A percentile compares a stretch with the other conserved stretches of the same genome.
These are phyloP conservation scores for Chrysotoxum bicinctum DNA, from an alignment of 2,888 invertebrate species.

Conservation along the genomic window DNA sequence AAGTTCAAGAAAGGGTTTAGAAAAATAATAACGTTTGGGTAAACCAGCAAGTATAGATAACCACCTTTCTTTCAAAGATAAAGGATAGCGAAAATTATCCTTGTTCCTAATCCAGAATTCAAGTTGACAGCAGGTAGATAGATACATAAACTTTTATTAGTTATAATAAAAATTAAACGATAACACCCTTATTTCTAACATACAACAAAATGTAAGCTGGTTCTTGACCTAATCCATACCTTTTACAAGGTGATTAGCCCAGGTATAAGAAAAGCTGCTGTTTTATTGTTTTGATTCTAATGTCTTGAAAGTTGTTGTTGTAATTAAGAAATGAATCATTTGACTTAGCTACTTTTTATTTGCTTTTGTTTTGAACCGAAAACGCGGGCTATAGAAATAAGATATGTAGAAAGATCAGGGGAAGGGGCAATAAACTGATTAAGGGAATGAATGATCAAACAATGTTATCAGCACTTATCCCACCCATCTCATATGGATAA, in stretches of 20 bases:
- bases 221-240: not conserved
- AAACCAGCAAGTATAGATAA: no score
- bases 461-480: conserved; percentile 4
- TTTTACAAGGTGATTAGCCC: not conserved
- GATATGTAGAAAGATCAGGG: not conserved
- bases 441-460: not conserved
- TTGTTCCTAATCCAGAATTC: no score
- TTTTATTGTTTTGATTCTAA: not conserved
- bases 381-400: not conserved
- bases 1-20: no score
- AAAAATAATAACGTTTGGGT: no score
- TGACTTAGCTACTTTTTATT: not conserved
- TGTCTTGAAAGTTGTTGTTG: not conserved
- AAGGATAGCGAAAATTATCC: no score
- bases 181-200: not conserved
- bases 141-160: not conserved
- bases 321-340: not conserved
- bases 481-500: not conserved
- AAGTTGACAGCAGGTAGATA: no score
- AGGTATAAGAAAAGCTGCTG: not conserved
- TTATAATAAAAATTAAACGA: not conserved
- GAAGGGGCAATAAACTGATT: conserved; percentile 8
- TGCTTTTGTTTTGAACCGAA: not conserved
- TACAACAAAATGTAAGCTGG: not conserved
- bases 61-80: no score